These are phyloP conservation scores for Ypsolopha sequella DNA, from an alignment of 2,888 invertebrate species.

Conservation along the genomic window DNA sequence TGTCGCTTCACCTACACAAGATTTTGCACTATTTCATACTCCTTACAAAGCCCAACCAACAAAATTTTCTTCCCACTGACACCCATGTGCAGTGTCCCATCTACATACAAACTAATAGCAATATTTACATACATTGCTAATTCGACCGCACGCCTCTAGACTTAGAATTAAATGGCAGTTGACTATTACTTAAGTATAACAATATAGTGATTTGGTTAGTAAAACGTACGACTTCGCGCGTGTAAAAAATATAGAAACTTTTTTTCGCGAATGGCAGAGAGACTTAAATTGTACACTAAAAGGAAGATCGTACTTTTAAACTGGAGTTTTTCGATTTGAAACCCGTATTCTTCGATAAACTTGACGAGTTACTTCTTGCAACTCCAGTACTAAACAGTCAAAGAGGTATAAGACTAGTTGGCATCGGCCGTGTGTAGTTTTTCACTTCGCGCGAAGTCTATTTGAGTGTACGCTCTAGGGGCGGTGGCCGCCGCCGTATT, in stretches of 20 bases:
- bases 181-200: conserved; percentile 19
- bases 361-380: too few relatives aligned
- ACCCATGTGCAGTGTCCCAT: not conserved
- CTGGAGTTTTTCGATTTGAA: not conserved
- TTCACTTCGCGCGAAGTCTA: conserved; percentile 81
- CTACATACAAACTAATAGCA: not conserved
- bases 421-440: conserved; percentile 30
- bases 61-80: not conserved
- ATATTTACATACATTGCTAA: not conserved
- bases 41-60: not conserved
- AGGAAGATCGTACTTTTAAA: not conserved
- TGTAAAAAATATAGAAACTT: conserved; percentile 1
- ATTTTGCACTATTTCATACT: not conserved
- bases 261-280: conserved; percentile 3
- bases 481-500: conserved; percentile 40
- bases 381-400: too few relatives aligned
- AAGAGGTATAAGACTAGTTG: conserved; percentile 4
- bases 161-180: conserved; percentile 31
- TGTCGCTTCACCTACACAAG: not conserved
- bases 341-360: not conserved
- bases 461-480: conserved; percentile 80
- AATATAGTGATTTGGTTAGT: conserved; percentile 6
- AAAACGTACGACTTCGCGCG: conserved; percentile 2
- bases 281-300: conserved; percentile 1
- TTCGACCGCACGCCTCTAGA: conserved; percentile 3